Percentiles rank a stretch among this genome's conserved stretches.
Conservation (phyloP, 1,140 invertebrate species). For the Druon quercuslanigerum region DNA sequence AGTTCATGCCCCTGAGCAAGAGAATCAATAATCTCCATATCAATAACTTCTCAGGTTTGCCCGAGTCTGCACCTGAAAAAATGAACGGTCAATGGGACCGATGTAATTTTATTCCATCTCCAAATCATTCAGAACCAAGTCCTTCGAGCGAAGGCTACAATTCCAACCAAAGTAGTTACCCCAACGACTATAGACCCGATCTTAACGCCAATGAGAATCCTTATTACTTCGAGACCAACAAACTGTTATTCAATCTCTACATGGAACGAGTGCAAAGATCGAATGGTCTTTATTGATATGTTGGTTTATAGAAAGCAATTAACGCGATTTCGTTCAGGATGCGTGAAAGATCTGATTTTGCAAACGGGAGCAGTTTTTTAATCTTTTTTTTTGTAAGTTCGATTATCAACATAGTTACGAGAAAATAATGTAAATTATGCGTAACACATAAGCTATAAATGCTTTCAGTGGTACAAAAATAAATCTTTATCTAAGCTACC, state of each 20-base stretch:
- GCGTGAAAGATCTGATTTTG: background rate
- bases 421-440: too few species aligned
- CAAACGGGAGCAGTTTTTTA: background rate
- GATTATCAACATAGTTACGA: too few species aligned
- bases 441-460: too few species aligned
- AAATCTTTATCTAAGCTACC: too few species aligned
- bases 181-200: slow-evolving; percentile 76
- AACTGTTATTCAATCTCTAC: slow-evolving; percentile 79
- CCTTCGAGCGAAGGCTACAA: slow-evolving; percentile 68
- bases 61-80: slow-evolving; percentile 55
- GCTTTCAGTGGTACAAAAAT: too few species aligned
- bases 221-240: slow-evolving; percentile 80
- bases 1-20: slow-evolving; percentile 86
- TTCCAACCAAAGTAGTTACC: slow-evolving; percentile 66
- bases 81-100: slow-evolving; percentile 66
- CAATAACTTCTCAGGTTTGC: slow-evolving; percentile 71
- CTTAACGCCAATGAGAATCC: slow-evolving; percentile 78
- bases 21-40: slow-evolving; percentile 88
- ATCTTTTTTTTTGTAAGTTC: background rate
- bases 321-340: background rate
- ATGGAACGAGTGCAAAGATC: slow-evolving; percentile 77
- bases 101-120: slow-evolving; percentile 62
- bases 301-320: background rate
- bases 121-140: slow-evolving; percentile 68
- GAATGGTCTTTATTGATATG: slow-evolving; percentile 56